Evolutionary conservation across 2,797 vertebrate genomes (phyloP), one percentile per base, ranked within the genome.

Genomic region (Chelidonichthys spinosus): DNA sequence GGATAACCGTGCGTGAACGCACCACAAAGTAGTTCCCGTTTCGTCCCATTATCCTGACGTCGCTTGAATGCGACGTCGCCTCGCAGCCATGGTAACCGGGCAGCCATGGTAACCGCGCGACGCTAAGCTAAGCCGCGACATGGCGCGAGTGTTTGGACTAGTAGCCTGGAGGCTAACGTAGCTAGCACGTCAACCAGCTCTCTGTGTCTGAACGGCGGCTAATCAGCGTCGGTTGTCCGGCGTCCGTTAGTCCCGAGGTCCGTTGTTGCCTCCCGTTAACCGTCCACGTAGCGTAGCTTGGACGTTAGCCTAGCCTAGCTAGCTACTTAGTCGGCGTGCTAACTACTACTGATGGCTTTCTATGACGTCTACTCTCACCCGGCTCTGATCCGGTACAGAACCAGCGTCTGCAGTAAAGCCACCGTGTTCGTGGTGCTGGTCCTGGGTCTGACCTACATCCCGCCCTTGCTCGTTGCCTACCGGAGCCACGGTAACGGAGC

Each of bases 401-500:
- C 95, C 0, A 95, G 96, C 25, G 90, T 97, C 18, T 98, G 96
- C 89, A 96, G 96, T 0, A 94, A 93, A 74, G 96, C 97, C 5
- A 96, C 95, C 0, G 1, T 97, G 49, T 97, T 95, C 75, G 64
- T 96, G 36, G 8, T 95, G 11, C 55, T 95, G 8, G 92, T 96
- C 13, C 75, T 95, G 18, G 87, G 69, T 39, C 95, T 99, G 14
- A 98, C 97, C 2, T 99, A 97, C 76, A 94, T 98, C 81, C 85
- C 96, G 1, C 98, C 98, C 15, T 90, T 99, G 82, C 93, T 99
- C 44, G 90, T 98, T 43, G 96, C 97, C 33, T 99, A 96, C 89
- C 95, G 97, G 72, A 99, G 96, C 90, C 97, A 99, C 89, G 98
- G 98, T 99, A 92, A 83, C 17, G 50, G 3, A n/a, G n/a, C 39